These are phyloP conservation scores for Callospermophilus lateralis DNA, from an alignment of 2,113 vertebrate genomes.

Conservation along the genomic window DNA sequence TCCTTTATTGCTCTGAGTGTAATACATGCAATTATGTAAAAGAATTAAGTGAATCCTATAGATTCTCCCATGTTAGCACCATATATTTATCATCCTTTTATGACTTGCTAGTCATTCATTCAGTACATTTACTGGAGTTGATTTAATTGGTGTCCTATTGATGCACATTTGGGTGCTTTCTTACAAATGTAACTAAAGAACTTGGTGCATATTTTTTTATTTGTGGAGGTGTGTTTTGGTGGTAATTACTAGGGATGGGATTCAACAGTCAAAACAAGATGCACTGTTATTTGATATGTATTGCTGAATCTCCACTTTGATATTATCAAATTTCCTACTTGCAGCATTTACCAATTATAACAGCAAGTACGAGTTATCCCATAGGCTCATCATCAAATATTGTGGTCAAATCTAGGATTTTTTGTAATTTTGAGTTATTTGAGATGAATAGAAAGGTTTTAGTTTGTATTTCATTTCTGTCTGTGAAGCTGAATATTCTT, in stretches of 20 bases:
- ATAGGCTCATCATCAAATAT: background rate
- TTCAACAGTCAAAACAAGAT: background rate
- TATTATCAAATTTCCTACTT: background rate
- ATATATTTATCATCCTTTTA: slow-evolving; percentile 2
- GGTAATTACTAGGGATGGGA: background rate
- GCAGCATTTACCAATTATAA: background rate
- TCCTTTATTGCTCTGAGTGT: background rate
- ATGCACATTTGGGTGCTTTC: background rate
- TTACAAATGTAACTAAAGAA: background rate
- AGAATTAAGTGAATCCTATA: background rate
- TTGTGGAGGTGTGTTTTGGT: background rate
- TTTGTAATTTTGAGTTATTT: background rate
- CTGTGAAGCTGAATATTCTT: background rate
- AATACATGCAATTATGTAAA: background rate
- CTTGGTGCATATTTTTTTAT: background rate
- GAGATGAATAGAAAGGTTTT: background rate
- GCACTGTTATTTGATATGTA: background rate
- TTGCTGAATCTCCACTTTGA: background rate
- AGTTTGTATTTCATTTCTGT: background rate
- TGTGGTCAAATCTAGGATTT: background rate
- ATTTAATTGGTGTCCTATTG: background rate
- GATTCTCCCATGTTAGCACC: background rate
- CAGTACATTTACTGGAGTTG: background rate
- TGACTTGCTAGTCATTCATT: too few relatives aligned
- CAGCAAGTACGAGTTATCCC: background rate